Base-by-base conservation (phyloP, 53 echinoderm and acorn worm species). In the Temnopleurus reevesii region DNA sequence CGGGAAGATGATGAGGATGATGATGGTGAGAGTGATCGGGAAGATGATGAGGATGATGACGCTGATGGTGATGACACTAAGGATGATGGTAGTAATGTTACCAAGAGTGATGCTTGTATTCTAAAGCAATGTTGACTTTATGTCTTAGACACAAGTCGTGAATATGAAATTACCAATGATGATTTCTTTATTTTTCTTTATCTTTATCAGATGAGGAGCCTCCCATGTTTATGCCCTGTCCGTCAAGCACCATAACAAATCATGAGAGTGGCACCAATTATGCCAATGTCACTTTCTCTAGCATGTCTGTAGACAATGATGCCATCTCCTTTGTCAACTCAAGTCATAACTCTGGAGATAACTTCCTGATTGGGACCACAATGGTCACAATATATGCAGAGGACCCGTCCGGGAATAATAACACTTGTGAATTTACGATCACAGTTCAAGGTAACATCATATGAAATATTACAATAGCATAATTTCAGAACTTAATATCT, bases 301-400 rank as follows among this genome's bases (percentile, higher is more conserved):
- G 13, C 18, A 43, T 89, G 4, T 35, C 44, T 12, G 53, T 31
- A 19, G 92, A 91, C 80, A 91, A 91, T 44, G 89, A 89, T 12
- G 41, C 4, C 8, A 81, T 91, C 0, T 44, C 35, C 76, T 55
- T 43, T 31, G 36, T 41, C 28, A 53, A 29, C 30, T 89, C 36
- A 23, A 81, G 82, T 82, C 89, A 89, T 89, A 80, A 89, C 89
- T 89, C 89, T 43, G 92, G 92, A 26, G 89, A 64, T 45, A 54
- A 19, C 53, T 91, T 91, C 76, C 33, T 58, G 4, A 44, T 89
- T n/a, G 92, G 92, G 18, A 18, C 2, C 5, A 91, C 92, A 28
- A 29, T 38, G 26, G 92, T 91, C 44, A 89, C 54, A 35, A 56
- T 89, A 29, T 89, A n/a, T 36, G 89, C 55, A 12, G 81, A 81